Conservation (phyloP, 1,140 invertebrate species). For the Scaptomyza graminum region DNA sequence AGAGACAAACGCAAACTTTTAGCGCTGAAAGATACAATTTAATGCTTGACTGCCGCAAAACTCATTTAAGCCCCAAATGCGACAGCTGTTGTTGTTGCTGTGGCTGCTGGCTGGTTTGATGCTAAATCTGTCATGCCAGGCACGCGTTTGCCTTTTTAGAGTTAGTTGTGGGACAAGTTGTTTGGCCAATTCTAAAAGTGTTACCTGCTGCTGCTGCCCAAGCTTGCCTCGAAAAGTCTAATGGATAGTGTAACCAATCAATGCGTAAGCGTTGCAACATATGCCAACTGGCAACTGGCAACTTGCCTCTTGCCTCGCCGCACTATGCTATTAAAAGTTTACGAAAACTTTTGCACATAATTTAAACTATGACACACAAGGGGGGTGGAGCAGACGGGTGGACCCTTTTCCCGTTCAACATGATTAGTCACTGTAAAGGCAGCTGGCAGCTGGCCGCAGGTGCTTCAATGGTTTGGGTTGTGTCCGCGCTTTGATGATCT, state of each 20-base stretch:
- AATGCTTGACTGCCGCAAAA: constrained; percentile 69
- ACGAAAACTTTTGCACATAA: constrained; percentile 73
- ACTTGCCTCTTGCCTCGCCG: constrained; percentile 14
- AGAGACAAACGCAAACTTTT: constrained; percentile 40
- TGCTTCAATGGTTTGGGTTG: constrained; percentile 33
- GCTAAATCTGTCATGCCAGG: constrained; percentile 56
- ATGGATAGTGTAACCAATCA: constrained; percentile 69
- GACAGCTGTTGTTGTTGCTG: constrained; percentile 2
- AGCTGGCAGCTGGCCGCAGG: constrained; percentile 11
- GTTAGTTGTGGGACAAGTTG: constrained; percentile 24
- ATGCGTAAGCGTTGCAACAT: constrained; percentile 59
- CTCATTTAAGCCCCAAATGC: constrained; percentile 46
- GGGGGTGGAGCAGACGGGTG: too few relatives aligned
- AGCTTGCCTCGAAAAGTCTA: constrained; percentile 6
- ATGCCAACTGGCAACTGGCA: constrained; percentile 51
- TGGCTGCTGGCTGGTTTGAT: background rate
- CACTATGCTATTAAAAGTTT: constrained; percentile 75
- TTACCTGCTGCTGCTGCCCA: constrained; percentile 14
- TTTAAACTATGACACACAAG: constrained; percentile 75
- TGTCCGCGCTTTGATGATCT: constrained; percentile 48
- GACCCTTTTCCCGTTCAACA: constrained; percentile 31
- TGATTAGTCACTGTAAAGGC: constrained; percentile 65
- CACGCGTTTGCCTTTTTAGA: constrained; percentile 50
- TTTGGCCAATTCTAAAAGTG: constrained; percentile 35
- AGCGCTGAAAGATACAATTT: constrained; percentile 72